These are phyloP conservation scores for Priapulus caudatus DNA, from an alignment of 2,888 invertebrate genomes.

Conservation along the genomic window DNA sequence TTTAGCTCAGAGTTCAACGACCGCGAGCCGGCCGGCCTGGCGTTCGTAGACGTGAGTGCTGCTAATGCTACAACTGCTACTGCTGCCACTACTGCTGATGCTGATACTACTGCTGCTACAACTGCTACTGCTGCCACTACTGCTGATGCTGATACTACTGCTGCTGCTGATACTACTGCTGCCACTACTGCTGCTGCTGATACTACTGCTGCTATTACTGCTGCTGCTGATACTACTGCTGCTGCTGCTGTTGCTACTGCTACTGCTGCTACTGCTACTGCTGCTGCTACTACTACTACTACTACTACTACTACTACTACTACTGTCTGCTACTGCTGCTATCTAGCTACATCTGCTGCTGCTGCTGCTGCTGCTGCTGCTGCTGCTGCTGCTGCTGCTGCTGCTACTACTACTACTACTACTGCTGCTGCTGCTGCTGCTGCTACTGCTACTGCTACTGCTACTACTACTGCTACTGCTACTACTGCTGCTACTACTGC, in stretches of 20 bases:
- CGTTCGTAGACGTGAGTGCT: too few species aligned
- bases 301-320: constrained; percentile 3
- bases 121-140: background rate
- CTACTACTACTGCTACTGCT: background rate
- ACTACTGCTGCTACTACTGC: constrained; percentile 1
- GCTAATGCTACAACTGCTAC: background rate
- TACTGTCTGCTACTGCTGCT: background rate
- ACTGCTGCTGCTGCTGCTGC: background rate
- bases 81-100: background rate
- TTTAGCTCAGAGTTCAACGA: constrained; percentile 13
- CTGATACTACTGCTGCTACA: background rate
- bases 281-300: background rate
- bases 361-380: too few species aligned
- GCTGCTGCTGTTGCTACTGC: too few species aligned
- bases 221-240: too few species aligned
- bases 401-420: constrained; percentile 3
- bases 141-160: background rate
- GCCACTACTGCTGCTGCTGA: background rate
- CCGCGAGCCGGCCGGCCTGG: background rate
- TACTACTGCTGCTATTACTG: constrained; percentile 3
- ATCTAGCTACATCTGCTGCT: too few species aligned
- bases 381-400: too few species aligned
- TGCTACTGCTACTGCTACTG: background rate
- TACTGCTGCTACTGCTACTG: constrained; percentile 3
- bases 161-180: background rate